A percentile compares a stretch with the other conserved stretches of the same genome.
Conservation (phyloP, 2,888 invertebrate species). For the Papilio gigon region DNA sequence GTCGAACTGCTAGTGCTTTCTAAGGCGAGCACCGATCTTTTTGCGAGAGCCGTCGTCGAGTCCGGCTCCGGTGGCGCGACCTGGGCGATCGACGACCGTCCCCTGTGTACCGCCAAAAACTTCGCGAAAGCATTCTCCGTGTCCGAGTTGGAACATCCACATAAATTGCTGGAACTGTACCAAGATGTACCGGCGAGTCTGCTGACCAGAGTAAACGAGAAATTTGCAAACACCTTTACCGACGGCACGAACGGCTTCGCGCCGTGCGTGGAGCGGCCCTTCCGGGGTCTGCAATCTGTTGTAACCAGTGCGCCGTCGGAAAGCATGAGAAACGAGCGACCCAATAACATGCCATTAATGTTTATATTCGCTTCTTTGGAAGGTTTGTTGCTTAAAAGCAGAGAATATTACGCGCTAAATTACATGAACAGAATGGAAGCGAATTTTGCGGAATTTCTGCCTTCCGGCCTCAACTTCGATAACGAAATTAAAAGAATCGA, state of each 20-base stretch:
- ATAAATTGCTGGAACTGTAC: slow-evolving; percentile 45
- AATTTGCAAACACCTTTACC: slow-evolving; percentile 50
- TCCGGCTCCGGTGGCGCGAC: slow-evolving; percentile 50
- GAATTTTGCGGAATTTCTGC: slow-evolving; percentile 52
- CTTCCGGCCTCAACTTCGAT: slow-evolving; percentile 52
- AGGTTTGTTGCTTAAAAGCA: slow-evolving; percentile 51
- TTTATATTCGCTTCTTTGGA: slow-evolving; percentile 51
- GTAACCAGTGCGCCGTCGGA: slow-evolving; percentile 47
- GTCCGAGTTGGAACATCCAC: slow-evolving; percentile 39
- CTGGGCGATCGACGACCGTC: slow-evolving; percentile 50
- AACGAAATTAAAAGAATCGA: slow-evolving; percentile 44
- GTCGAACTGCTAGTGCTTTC: slow-evolving; percentile 54
- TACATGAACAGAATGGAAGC: slow-evolving; percentile 51
- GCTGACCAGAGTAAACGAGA: slow-evolving; percentile 46
- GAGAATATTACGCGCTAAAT: slow-evolving; percentile 49
- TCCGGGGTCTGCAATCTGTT: slow-evolving; percentile 45
- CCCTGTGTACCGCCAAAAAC: slow-evolving; percentile 48
- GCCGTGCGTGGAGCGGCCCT: slow-evolving; percentile 52
- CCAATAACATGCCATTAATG: slow-evolving; percentile 50
- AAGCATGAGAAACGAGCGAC: slow-evolving; percentile 45
- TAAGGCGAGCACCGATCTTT: slow-evolving; percentile 51
- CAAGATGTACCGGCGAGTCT: slow-evolving; percentile 45
- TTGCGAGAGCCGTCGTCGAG: slow-evolving; percentile 54
- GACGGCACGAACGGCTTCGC: slow-evolving; percentile 55
- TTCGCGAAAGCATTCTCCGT: slow-evolving; percentile 43